phyloP scores from a whole-genome alignment of 2,113 vertebrate genomes.

The Sebastes fasciatus region DNA sequence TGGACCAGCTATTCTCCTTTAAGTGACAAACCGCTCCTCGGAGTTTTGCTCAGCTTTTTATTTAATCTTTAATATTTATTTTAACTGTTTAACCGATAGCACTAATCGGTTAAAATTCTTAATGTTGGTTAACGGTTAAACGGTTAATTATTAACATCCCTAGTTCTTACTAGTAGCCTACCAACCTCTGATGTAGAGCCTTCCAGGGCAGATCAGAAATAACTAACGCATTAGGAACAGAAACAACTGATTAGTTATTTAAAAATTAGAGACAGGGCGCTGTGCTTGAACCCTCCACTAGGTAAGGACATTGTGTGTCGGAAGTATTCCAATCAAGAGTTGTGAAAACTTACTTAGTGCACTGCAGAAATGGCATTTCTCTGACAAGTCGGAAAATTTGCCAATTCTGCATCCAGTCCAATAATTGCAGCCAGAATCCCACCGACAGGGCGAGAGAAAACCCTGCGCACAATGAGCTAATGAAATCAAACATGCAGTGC shows the following conservation, averaged over 20 bases:
- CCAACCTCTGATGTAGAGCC: background rate
- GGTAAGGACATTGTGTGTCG: background rate
- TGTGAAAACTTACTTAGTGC: background rate
- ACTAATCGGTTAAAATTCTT: no score
- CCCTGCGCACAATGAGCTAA: conserved; percentile 75
- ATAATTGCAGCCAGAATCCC: conserved; percentile 65
- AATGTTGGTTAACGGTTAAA: no score
- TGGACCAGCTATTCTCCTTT: no score
- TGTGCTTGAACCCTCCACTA: background rate
- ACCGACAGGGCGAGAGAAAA: conserved; percentile 60
- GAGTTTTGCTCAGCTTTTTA: no score
- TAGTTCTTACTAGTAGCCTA: background rate
- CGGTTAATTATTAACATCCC: no score
- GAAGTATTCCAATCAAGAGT: conserved; percentile 4
- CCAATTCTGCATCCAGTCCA: conserved; percentile 70
- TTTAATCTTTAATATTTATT: no score
- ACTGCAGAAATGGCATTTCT: conserved; percentile 50
- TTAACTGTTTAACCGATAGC: no score
- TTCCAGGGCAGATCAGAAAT: background rate
- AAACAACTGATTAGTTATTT: background rate
- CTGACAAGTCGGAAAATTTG: conserved; percentile 65
- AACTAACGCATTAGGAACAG: background rate
- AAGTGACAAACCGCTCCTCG: no score
- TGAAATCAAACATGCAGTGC: conserved; percentile 81
- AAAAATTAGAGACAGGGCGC: background rate